Conservation (phyloP, 2,113 vertebrate species). For the Paramormyrops kingsleyae region DNA sequence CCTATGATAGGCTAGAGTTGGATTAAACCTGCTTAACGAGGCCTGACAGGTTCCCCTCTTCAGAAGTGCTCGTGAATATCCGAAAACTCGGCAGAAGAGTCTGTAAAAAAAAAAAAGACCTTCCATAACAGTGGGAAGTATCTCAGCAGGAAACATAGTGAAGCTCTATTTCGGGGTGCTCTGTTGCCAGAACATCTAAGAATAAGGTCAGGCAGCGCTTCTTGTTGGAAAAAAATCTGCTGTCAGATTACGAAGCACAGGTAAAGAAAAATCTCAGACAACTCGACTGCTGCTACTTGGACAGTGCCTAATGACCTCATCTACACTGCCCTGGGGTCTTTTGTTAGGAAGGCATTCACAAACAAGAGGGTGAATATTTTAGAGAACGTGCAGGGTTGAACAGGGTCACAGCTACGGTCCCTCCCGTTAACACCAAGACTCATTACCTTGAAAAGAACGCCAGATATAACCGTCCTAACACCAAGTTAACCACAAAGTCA, state of each 20-base stretch:
- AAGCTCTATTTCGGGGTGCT: neutral
- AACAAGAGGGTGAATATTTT: constrained; percentile 10
- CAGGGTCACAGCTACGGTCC: constrained; percentile 18
- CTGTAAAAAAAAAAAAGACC: neutral
- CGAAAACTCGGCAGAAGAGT: neutral
- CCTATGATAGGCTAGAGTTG: constrained; percentile 1
- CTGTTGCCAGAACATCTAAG: neutral
- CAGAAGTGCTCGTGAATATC: neutral
- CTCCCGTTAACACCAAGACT: constrained; percentile 22
- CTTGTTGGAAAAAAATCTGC: neutral
- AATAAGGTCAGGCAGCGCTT: neutral
- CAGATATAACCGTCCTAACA: constrained; percentile 28
- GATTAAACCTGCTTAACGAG: constrained; percentile 4
- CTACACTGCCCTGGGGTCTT: neutral
- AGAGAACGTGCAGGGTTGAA: constrained; percentile 30
- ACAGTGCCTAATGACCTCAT: neutral
- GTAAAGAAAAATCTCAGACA: constrained; percentile 12
- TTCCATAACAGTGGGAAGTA: neutral
- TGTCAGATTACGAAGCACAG: neutral
- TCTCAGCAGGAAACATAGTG: neutral
- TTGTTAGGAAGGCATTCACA: neutral
- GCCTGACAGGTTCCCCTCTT: neutral
- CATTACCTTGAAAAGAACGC: constrained; percentile 14
- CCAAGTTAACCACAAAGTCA: neutral
- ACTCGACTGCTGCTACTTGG: neutral